phyloP scores from a whole-genome alignment of 2,797 vertebrate species.

The Enteromius fasciolatus region DNA sequence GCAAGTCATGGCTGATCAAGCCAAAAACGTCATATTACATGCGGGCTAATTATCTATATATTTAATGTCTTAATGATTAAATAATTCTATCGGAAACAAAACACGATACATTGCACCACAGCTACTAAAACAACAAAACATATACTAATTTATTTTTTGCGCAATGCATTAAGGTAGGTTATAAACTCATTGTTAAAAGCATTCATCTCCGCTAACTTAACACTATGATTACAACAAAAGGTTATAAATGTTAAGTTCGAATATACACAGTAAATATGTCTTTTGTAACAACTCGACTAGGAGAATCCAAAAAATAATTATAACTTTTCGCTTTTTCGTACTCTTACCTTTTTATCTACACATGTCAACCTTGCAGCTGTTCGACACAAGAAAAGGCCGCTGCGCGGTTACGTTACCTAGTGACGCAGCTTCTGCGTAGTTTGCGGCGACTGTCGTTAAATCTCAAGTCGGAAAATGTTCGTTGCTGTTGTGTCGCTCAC shows the following conservation, averaged over 20 bases:
- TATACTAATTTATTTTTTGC: not conserved
- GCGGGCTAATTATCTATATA: not conserved
- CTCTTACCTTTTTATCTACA: slow-evolving; percentile 1
- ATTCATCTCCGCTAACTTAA: not conserved
- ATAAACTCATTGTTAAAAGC: not conserved
- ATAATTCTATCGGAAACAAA: not conserved
- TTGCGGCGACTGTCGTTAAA: not conserved
- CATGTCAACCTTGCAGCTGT: not conserved
- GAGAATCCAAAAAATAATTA: not conserved
- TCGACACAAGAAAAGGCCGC: not conserved
- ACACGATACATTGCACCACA: not conserved
- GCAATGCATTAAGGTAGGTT: not conserved
- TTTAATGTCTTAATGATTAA: not conserved
- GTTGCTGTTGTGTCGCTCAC: not conserved
- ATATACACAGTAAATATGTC: not conserved
- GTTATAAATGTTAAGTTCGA: slow-evolving; percentile 24
- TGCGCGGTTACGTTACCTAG: not conserved
- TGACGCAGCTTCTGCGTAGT: not conserved
- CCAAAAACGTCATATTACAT: not conserved
- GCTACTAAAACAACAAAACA: not conserved
- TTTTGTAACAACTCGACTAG: not conserved
- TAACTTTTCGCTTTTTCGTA: not conserved
- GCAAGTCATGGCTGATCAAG: not conserved
- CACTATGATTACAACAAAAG: not conserved
- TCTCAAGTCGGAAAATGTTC: not conserved